phyloP scores from a whole-genome alignment of 2,888 invertebrate genomes.

The Drosophila nr. perissopoda region DNA sequence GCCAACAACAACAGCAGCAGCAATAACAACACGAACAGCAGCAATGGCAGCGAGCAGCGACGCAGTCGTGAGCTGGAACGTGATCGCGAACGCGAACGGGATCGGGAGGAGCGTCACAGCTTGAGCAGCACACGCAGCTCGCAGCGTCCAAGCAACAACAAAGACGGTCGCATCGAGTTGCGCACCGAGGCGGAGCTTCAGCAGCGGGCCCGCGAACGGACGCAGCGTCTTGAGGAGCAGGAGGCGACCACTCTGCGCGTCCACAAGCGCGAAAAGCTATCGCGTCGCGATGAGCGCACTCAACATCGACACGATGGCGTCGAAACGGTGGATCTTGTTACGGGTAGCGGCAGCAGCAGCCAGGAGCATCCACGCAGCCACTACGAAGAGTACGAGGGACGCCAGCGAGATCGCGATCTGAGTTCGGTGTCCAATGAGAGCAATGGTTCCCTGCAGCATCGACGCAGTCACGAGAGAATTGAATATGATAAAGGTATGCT shows the following conservation, averaged over 20 bases:
- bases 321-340: constrained; percentile 65
- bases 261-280: constrained; percentile 80
- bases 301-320: constrained; percentile 64
- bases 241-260: constrained; percentile 54
- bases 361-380: constrained; percentile 65
- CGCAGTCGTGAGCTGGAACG: constrained; percentile 61
- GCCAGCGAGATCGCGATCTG: constrained; percentile 88
- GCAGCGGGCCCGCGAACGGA: constrained; percentile 73
- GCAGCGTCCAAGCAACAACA: constrained; percentile 76
- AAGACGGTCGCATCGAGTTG: constrained; percentile 62
- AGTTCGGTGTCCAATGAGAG: constrained; percentile 86
- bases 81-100: constrained; percentile 53
- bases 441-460: constrained; percentile 85
- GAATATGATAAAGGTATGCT: constrained; percentile 87
- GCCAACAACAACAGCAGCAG: constrained; percentile 18
- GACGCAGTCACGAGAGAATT: constrained; percentile 86
- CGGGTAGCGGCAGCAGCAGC: constrained; percentile 28
- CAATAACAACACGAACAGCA: constrained; percentile 21
- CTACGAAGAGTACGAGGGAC: constrained; percentile 82
- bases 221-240: constrained; percentile 64
- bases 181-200: constrained; percentile 69
- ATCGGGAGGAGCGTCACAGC: constrained; percentile 77
- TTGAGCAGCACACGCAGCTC: constrained; percentile 77
- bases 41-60: constrained; percentile 45
- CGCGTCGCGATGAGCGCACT: constrained; percentile 79